Percentiles rank a stretch among this genome's conserved stretches.
Conservation (phyloP, 2,888 invertebrate genomes). For the Drosophila sordidula region DNA sequence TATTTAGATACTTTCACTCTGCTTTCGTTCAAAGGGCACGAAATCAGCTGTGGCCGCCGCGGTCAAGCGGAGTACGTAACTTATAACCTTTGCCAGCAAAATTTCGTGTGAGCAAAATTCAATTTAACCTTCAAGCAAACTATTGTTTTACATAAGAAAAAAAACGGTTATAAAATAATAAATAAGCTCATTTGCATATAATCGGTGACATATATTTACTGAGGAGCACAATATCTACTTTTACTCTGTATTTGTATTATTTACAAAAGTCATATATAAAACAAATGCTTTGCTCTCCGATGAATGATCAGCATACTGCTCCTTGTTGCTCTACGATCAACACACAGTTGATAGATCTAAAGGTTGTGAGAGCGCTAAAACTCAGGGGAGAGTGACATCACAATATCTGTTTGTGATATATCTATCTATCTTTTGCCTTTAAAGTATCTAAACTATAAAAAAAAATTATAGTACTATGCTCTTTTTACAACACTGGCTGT, state of each 20-base stretch:
- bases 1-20: constrained; percentile 18
- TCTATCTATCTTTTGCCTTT: too few species aligned
- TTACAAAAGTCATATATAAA: background rate
- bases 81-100: background rate
- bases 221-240: background rate
- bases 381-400: too few species aligned
- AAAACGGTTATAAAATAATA: background rate
- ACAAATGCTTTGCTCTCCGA: background rate
- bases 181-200: background rate
- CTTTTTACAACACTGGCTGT: too few species aligned
- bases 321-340: background rate
- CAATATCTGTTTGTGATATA: too few species aligned
- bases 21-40: background rate
- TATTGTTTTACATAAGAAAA: background rate
- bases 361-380: too few species aligned
- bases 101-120: background rate
- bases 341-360: too few species aligned
- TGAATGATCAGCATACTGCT: background rate
- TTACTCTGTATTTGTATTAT: background rate
- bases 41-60: constrained; percentile 37
- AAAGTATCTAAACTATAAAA: too few species aligned
- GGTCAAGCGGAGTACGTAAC: constrained; percentile 27
- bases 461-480: too few species aligned
- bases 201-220: background rate
- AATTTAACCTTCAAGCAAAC: background rate